Base-by-base conservation (phyloP, 1,140 invertebrate species). In the Drosophila ogumai region DNA sequence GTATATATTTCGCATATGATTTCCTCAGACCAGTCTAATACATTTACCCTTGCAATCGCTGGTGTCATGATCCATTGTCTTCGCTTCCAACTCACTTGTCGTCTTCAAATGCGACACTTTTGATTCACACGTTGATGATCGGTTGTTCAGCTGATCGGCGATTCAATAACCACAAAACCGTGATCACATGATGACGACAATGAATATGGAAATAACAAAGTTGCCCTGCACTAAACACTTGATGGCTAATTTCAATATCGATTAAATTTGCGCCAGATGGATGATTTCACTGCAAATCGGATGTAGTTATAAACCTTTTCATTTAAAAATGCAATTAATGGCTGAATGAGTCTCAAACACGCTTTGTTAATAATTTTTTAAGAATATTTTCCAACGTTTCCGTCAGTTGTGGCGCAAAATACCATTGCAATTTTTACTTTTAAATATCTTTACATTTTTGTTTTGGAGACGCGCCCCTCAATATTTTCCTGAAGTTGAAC, bases 401-500 rank as follows among this genome's bases (percentile, higher is more conserved):
- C 66, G 63, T 55, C 54, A 79, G 49, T 10, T 68, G 41, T 49
- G 13, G n/a, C 17, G 19, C 38, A n/a, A 2, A n/a, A n/a, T 46
- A 5, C 12, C 13, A 44, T 6, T 22, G 10, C 6, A 46, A 46
- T 0, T 28, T 28, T 28, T 28, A 0, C 1, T 28, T 5, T 28
- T 28, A 0, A 28, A 31, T 17, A 50, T 19, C 7, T 50, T 15
- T 31, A 31, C n/a, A 4, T n/a, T 49, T 5, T 36, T 43, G 28
- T 38, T 25, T 38, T 25, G 32, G 31, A 15, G 79, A 68, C 56
- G 75, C 9, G 79, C 82, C 71, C 82, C 55, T 34, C 15, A 31
- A 59, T 32, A 58, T 38, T 44, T 57, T 41, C 31, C 52, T 40
- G 52, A 81, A 81, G 84, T 88, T 90, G 73, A 88, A 88, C 76